Evolutionary conservation across 1,140 invertebrate species (phyloP), one percentile per base, ranked within the genome.

Genomic region (Druon quercuslanigerum): DNA sequence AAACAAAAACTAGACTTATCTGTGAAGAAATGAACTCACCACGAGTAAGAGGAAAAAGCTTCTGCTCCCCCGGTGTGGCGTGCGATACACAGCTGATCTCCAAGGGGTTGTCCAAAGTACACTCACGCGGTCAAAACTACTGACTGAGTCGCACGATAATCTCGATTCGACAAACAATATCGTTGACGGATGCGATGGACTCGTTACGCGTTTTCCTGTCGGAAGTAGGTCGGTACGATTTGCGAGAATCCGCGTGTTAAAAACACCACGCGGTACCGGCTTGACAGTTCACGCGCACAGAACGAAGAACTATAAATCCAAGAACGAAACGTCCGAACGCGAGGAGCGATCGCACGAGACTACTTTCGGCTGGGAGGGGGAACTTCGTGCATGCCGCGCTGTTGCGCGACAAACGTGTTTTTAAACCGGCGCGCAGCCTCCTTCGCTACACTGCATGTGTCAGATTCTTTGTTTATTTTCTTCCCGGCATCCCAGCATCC

Each of bases 251-350:
- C 60, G 60, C 60, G 60, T 66, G 60, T 66, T 33, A 66, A 14
- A 33, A 46, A 66, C 60, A 66, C 60, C 60, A 66, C 60, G 60
- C 60, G 60, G 60, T 66, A 25, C 60, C 60, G 60, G 60, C 60
- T 66, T 66, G 12, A 33, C 25, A 66, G 5, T 66, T 66, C 25
- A n/a, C 3, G 60, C 3, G 20, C 40, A 46, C 40, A 46, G 40
- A 16, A 66, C 25, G 33, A n/a, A 40, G 60, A 66, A n/a, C 16
- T 40, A 16, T 66, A 33, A 46, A 16, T 46, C 60, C 25, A 1
- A 46, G 4, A n/a, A 25, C 7, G 25, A 40, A 40, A 40, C 60
- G 60, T 66, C 25, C 60, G 60, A 66, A 66, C 60, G 13, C 60
- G 1, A 66, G 25, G 60, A 66, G 60, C 60, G 60, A n/a, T 66